Percentiles rank a stretch among this genome's conserved stretches.
These are phyloP conservation scores for Steinernema feltiae DNA, from an alignment of 1,140 invertebrate genomes.

Conservation along the genomic window DNA sequence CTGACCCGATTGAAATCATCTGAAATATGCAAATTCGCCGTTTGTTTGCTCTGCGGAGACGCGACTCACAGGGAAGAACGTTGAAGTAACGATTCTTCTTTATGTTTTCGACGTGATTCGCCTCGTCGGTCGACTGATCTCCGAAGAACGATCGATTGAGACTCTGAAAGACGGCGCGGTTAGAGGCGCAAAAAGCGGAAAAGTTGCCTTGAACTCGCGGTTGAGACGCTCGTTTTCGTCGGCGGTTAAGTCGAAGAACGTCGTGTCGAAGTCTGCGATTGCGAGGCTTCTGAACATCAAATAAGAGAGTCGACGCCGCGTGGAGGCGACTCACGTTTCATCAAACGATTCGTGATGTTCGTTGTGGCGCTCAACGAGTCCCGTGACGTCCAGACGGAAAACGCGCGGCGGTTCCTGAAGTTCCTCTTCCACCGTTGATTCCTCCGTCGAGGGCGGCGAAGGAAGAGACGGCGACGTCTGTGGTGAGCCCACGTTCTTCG, in stretches of 20 bases:
- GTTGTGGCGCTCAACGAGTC: neutral
- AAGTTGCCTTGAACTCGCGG: neutral
- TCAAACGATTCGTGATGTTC: neutral
- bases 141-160: neutral
- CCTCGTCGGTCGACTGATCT: neutral
- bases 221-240: neutral
- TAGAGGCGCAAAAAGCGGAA: neutral
- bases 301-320: neutral
- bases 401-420: neutral
- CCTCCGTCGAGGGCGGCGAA: neutral
- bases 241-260: neutral
- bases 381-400: neutral
- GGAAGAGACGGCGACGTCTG: neutral
- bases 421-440: neutral
- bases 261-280: neutral
- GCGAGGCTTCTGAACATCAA: neutral
- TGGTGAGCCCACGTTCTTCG: neutral
- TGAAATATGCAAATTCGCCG: neutral
- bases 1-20: conserved; percentile 1
- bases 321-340: neutral
- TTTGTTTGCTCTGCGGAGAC: neutral
- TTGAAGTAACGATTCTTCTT: neutral
- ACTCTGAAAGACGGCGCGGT: neutral
- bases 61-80: conserved; percentile 9
- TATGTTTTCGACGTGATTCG: neutral